These are phyloP conservation scores for Aproaerema taeniolella DNA, from an alignment of 2,888 invertebrate genomes.

Conservation along the genomic window DNA sequence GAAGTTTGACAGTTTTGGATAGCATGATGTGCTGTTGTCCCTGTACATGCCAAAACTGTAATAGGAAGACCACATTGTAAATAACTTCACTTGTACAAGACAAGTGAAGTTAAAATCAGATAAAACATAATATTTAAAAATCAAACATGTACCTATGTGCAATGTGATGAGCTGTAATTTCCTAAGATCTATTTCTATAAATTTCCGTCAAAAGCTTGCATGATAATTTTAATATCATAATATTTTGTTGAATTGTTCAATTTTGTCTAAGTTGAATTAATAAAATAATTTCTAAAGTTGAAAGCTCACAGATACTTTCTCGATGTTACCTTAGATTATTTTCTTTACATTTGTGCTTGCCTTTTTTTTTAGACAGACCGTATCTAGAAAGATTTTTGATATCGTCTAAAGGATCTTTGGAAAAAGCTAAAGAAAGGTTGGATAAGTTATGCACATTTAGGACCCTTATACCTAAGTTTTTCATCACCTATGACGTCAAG, in stretches of 20 bases:
- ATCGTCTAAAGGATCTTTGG: slow-evolving; percentile 36
- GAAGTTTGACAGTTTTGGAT: too few relatives aligned
- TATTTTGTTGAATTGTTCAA: background rate
- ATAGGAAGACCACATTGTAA: too few relatives aligned
- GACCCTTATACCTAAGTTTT: slow-evolving; percentile 30
- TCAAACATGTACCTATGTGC: too few relatives aligned
- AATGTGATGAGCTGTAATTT: too few relatives aligned
- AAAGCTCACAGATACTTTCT: background rate
- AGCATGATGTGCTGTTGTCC: too few relatives aligned
- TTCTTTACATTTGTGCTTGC: too few relatives aligned
- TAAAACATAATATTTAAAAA: too few relatives aligned
- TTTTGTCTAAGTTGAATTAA: background rate
- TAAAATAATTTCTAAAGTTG: background rate
- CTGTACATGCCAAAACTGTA: too few relatives aligned
- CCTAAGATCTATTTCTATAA: background rate
- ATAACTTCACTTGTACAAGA: too few relatives aligned
- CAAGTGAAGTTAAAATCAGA: too few relatives aligned
- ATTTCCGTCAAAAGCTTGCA: background rate
- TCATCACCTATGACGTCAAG: slow-evolving; percentile 18
- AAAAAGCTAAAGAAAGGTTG: slow-evolving; percentile 33
- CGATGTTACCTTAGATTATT: background rate
- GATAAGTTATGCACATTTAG: slow-evolving; percentile 34
- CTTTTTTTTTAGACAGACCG: slow-evolving; percentile 12
- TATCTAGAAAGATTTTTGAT: slow-evolving; percentile 36
- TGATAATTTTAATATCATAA: background rate